phyloP scores from a whole-genome alignment of 1,140 invertebrate genomes.

The Macrobrachium nipponense region DNA sequence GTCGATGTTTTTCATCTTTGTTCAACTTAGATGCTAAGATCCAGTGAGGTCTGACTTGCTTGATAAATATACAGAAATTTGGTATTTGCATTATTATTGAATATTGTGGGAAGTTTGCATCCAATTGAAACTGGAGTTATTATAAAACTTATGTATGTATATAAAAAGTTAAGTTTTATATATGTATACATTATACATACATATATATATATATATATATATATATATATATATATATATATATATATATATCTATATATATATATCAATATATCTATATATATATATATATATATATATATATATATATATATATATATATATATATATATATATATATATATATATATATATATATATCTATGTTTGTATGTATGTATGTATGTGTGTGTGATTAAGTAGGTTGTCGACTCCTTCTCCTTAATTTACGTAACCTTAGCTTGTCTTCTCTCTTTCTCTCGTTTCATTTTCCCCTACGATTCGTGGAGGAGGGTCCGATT shows the following conservation, averaged over 20 bases:
- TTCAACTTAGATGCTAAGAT: too few relatives aligned
- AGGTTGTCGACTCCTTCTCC: background rate
- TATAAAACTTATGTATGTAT: background rate
- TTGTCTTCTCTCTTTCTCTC: background rate
- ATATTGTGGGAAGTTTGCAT: too few relatives aligned
- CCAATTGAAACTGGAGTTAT: too few relatives aligned
- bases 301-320: constrained; percentile 4
- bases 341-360: constrained; percentile 14
- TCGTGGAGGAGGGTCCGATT: too few relatives aligned
- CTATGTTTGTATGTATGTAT: background rate
- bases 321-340: constrained; percentile 12
- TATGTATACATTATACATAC: background rate
- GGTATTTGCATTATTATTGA: too few relatives aligned
- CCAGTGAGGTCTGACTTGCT: too few relatives aligned
- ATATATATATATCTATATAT: constrained; percentile 15
- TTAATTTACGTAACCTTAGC: background rate
- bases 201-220: constrained; percentile 9
- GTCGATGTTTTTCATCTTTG: too few relatives aligned
- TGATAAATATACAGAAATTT: too few relatives aligned
- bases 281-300: constrained; percentile 20
- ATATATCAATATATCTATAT: constrained; percentile 2
- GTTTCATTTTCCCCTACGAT: background rate
- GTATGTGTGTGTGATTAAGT: background rate
- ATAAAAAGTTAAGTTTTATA: background rate
- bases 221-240: constrained; percentile 20